These are phyloP conservation scores for Pangasius krempfi DNA, from an alignment of 2,797 vertebrate species.

Conservation along the genomic window DNA sequence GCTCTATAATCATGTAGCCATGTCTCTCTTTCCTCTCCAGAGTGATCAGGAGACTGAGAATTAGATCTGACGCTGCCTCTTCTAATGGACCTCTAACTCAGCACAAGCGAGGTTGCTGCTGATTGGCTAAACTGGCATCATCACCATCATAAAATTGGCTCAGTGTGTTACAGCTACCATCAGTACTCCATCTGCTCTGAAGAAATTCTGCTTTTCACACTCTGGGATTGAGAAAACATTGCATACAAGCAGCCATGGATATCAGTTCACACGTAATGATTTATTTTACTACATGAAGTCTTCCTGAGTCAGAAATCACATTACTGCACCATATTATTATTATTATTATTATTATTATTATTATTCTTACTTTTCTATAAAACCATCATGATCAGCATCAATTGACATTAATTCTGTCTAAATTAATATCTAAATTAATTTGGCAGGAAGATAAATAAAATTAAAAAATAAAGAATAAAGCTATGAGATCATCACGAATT, in stretches of 20 bases:
- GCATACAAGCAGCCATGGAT: background rate
- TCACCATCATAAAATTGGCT: conserved; percentile 36
- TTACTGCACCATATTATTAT: background rate
- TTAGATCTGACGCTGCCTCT: conserved; percentile 37
- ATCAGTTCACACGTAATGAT: background rate
- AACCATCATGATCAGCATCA: background rate
- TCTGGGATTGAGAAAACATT: conserved; percentile 15
- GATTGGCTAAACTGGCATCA: conserved; percentile 43
- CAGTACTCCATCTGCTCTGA: conserved; percentile 5
- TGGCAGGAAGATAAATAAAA: background rate
- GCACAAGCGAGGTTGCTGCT: conserved; percentile 40
- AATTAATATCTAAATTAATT: background rate
- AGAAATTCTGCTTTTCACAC: conserved; percentile 20
- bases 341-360: background rate
- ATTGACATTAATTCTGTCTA: no score
- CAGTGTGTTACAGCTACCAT: conserved; percentile 39
- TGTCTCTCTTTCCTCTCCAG: conserved; percentile 24
- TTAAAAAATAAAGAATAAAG: background rate
- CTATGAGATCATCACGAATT: background rate
- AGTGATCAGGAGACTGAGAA: conserved; percentile 19
- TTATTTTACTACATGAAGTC: background rate
- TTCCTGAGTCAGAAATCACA: conserved; percentile 2
- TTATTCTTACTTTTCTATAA: background rate
- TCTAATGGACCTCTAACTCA: conserved; percentile 53
- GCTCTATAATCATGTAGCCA: conserved; percentile 31